These are phyloP conservation scores for Chamaea fasciata DNA, from an alignment of 2,113 vertebrate species.

Conservation along the genomic window DNA sequence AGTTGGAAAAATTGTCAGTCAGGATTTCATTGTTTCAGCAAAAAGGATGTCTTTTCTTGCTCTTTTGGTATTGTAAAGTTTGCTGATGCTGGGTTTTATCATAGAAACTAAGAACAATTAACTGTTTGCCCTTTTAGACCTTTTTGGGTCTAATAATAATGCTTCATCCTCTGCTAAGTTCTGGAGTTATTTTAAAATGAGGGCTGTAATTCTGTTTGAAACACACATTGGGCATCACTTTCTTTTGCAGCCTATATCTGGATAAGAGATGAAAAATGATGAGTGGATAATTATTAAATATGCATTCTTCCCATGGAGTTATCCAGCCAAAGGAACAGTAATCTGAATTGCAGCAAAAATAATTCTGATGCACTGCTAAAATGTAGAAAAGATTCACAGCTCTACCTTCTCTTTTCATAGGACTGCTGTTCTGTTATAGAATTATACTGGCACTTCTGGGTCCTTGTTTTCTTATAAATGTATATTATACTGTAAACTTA, in stretches of 20 bases:
- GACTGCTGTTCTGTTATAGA: constrained; percentile 44
- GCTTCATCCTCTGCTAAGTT: background rate
- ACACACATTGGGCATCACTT: background rate
- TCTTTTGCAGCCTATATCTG: background rate
- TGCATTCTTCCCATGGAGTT: background rate
- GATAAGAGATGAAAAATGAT: background rate
- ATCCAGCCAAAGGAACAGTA: constrained; percentile 36
- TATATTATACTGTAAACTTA: constrained; percentile 74
- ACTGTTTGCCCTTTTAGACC: background rate
- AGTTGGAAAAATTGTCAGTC: background rate
- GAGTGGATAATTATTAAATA: constrained; percentile 34
- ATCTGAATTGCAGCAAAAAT: constrained; percentile 62
- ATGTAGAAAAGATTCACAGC: constrained; percentile 58
- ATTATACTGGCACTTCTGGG: constrained; percentile 64
- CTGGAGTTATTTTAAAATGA: background rate
- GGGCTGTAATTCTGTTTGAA: background rate
- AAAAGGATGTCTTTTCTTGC: background rate
- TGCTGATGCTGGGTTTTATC: constrained; percentile 14
- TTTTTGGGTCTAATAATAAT: background rate
- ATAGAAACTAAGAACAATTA: constrained; percentile 4
- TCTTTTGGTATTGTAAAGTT: background rate
- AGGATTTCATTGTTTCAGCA: background rate
- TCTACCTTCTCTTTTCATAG: constrained; percentile 49
- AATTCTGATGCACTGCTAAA: constrained; percentile 65
- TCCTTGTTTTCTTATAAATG: constrained; percentile 72